Percentiles rank a stretch among this genome's conserved stretches.
These are phyloP conservation scores for Cerastoderma edule DNA, from an alignment of 2,888 invertebrate genomes.

Conservation along the genomic window DNA sequence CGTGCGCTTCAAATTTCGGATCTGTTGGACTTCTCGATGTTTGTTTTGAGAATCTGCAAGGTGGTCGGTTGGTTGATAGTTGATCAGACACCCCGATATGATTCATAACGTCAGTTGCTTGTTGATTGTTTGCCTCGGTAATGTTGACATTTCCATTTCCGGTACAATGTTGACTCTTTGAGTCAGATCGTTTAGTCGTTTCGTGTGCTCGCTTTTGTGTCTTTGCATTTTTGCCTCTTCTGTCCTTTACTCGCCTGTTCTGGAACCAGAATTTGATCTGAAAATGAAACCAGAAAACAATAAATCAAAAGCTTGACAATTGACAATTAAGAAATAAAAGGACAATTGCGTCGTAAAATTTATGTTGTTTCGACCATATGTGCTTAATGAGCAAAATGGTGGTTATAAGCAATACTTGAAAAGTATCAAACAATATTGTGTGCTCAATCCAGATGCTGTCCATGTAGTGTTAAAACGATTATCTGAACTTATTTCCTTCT, in stretches of 20 bases:
- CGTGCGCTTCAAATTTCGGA: neutral
- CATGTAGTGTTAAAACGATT: too few relatives aligned
- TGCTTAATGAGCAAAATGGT: neutral
- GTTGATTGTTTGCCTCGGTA: neutral
- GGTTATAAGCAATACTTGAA: neutral
- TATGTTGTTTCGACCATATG: neutral
- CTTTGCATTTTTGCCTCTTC: conserved; percentile 11
- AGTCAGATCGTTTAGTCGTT: neutral
- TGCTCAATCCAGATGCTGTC: too few relatives aligned
- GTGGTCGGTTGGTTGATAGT: neutral
- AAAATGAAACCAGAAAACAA: neutral
- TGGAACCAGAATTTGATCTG: conserved; percentile 22
- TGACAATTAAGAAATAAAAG: neutral
- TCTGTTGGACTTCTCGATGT: too few relatives aligned
- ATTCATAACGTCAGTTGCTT: neutral
- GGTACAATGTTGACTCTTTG: neutral
- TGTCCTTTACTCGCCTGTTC: conserved; percentile 18
- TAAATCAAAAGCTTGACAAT: neutral
- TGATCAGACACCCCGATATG: neutral
- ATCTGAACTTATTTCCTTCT: too few relatives aligned
- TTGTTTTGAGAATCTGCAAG: neutral
- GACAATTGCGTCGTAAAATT: too few relatives aligned
- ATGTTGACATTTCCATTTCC: neutral
- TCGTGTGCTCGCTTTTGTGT: neutral
- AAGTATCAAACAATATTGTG: neutral